Percentiles rank a stretch among this genome's conserved stretches.
These are phyloP conservation scores for Tridacna gigas DNA, from an alignment of 2,888 invertebrate genomes.

Conservation along the genomic window DNA sequence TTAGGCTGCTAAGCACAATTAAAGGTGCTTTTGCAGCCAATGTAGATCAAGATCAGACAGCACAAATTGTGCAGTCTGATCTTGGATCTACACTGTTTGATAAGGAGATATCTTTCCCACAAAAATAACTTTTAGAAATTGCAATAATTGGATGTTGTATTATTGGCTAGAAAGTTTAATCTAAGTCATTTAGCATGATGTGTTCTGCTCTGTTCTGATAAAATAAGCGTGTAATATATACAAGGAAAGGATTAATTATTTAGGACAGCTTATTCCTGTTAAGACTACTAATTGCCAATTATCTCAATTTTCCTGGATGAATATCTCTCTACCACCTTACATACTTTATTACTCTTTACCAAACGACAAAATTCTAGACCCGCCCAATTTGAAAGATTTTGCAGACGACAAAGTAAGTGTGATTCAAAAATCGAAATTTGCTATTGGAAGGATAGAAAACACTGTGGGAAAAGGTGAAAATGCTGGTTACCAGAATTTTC, in stretches of 20 bases:
- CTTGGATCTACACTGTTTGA: too few relatives aligned
- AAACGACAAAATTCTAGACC: background rate
- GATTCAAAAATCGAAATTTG: background rate
- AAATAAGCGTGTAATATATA: too few relatives aligned
- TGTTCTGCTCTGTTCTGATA: too few relatives aligned
- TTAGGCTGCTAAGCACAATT: too few relatives aligned
- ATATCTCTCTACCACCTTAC: background rate
- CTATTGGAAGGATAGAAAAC: background rate
- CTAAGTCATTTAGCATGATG: too few relatives aligned
- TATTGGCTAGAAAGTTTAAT: too few relatives aligned
- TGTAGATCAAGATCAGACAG: too few relatives aligned
- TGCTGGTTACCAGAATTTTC: background rate
- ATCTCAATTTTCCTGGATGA: constrained; percentile 4
- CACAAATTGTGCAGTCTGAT: too few relatives aligned
- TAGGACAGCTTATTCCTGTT: constrained; percentile 16
- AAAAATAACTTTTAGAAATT: too few relatives aligned
- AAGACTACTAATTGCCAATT: constrained; percentile 20
- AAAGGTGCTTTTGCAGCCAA: too few relatives aligned
- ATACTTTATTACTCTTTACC: background rate
- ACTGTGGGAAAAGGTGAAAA: constrained; percentile 7
- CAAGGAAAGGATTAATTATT: background rate
- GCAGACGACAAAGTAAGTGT: background rate
- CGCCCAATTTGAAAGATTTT: background rate
- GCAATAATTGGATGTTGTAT: too few relatives aligned
- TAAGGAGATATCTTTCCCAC: too few relatives aligned